These are phyloP conservation scores for Nephrotoma guestfalica DNA, from an alignment of 2,888 invertebrate species.

Conservation along the genomic window DNA sequence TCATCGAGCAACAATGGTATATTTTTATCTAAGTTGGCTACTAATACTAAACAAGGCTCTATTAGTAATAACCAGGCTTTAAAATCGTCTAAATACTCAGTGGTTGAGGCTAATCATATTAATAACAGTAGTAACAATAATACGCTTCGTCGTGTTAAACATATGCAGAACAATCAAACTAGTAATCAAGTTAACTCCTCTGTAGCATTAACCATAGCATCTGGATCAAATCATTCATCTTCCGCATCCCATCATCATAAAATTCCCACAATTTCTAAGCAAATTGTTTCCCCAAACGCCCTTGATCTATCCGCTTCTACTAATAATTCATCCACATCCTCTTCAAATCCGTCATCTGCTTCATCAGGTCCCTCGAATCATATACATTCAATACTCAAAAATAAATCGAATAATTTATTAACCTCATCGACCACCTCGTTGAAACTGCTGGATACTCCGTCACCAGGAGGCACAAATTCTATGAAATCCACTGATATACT, in stretches of 20 bases:
- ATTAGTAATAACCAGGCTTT: constrained; percentile 12
- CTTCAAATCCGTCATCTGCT: background rate
- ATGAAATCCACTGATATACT: constrained; percentile 11
- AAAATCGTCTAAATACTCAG: background rate
- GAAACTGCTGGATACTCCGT: background rate
- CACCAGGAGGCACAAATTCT: background rate
- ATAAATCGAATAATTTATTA: background rate
- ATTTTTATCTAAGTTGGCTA: constrained; percentile 21
- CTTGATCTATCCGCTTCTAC: background rate
- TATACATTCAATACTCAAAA: constrained; percentile 15
- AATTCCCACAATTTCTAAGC: constrained; percentile 31
- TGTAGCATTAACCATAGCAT: constrained; percentile 16
- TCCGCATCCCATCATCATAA: constrained; percentile 15
- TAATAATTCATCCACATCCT: background rate
- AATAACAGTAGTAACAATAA: constrained; percentile 10
- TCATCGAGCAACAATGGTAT: constrained; percentile 10
- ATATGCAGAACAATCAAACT: background rate
- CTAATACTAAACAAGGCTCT: constrained; percentile 13
- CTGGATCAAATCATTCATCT: constrained; percentile 15
- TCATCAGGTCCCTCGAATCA: constrained; percentile 6
- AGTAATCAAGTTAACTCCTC: constrained; percentile 5
- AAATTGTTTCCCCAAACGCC: constrained; percentile 19
- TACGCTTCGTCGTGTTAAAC: background rate
- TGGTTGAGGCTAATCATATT: constrained; percentile 8
- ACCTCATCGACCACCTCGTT: background rate